Conservation (phyloP, 2,888 invertebrate genomes). For the Clusia tigrina region DNA sequence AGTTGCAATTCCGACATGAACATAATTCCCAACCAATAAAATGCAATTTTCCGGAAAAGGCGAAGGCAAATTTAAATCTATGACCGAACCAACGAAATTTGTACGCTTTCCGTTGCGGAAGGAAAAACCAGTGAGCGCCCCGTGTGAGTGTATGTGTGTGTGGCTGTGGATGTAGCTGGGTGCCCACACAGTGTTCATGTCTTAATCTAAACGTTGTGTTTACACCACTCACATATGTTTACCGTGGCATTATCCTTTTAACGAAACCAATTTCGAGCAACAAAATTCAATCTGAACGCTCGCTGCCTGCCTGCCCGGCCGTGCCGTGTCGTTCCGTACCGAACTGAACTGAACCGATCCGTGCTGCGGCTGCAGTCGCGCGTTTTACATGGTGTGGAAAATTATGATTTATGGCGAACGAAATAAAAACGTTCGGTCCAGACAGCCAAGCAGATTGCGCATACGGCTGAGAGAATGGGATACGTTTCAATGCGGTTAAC, state of each 20-base stretch:
- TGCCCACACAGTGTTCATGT: no score
- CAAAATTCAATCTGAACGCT: slow-evolving; percentile 5
- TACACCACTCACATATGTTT: not conserved
- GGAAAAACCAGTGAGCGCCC: not conserved
- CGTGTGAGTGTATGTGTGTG: not conserved
- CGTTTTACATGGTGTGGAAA: slow-evolving; percentile 53
- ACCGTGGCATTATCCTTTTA: not conserved
- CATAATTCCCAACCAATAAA: not conserved
- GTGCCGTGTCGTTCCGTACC: no score
- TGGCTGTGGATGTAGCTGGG: no score
- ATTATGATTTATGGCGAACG: slow-evolving; percentile 52
- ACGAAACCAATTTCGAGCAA: not conserved
- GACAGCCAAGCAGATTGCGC: slow-evolving; percentile 30
- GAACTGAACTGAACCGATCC: no score
- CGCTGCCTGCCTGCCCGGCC: no score
- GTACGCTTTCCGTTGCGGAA: not conserved
- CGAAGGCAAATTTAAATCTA: not conserved
- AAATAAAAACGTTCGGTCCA: slow-evolving; percentile 40
- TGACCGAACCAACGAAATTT: not conserved
- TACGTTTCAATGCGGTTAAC: not conserved
- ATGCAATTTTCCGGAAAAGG: not conserved
- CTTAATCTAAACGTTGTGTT: not conserved
- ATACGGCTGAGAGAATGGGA: not conserved
- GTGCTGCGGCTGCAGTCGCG: slow-evolving; percentile 47
- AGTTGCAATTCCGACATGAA: no score